Conservation (phyloP, 2,888 invertebrate species). For the Brachyopa scutellaris region DNA sequence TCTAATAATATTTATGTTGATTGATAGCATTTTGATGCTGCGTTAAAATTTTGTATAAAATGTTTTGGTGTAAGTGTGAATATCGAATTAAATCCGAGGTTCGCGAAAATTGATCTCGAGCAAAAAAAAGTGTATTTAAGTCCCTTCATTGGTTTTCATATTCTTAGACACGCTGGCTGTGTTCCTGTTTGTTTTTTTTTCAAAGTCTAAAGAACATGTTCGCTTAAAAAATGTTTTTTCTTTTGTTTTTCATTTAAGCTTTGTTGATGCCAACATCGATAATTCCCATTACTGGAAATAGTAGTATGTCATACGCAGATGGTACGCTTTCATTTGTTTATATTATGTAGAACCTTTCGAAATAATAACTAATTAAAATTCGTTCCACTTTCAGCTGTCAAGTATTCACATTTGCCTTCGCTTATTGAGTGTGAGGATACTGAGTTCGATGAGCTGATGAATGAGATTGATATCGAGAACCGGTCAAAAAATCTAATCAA, state of each 20-base stretch:
- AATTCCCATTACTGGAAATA: conserved; percentile 61
- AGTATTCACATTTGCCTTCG: conserved; percentile 84
- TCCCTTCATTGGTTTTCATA: too few relatives aligned
- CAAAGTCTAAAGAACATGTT: conserved; percentile 35
- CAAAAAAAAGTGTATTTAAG: too few relatives aligned
- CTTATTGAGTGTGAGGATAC: conserved; percentile 92
- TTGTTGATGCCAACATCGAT: conserved; percentile 62
- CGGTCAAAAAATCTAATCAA: conserved; percentile 84
- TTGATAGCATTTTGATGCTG: too few relatives aligned
- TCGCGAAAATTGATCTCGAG: too few relatives aligned
- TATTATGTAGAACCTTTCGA: neutral
- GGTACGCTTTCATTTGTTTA: conserved; percentile 60
- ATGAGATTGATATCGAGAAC: conserved; percentile 86
- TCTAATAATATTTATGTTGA: too few relatives aligned
- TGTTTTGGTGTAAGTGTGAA: too few relatives aligned
- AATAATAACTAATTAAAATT: conserved; percentile 71
- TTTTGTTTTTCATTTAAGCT: conserved; percentile 64
- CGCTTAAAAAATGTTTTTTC: conserved; percentile 40
- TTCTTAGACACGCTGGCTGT: neutral
- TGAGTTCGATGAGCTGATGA: conserved; percentile 90
- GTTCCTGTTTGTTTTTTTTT: neutral
- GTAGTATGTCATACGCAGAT: conserved; percentile 69
- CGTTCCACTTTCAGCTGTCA: conserved; percentile 76
- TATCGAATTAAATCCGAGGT: too few relatives aligned
- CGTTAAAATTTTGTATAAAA: too few relatives aligned